Conservation (phyloP, 1,140 invertebrate genomes). For the Euwallacea fornicatus region DNA sequence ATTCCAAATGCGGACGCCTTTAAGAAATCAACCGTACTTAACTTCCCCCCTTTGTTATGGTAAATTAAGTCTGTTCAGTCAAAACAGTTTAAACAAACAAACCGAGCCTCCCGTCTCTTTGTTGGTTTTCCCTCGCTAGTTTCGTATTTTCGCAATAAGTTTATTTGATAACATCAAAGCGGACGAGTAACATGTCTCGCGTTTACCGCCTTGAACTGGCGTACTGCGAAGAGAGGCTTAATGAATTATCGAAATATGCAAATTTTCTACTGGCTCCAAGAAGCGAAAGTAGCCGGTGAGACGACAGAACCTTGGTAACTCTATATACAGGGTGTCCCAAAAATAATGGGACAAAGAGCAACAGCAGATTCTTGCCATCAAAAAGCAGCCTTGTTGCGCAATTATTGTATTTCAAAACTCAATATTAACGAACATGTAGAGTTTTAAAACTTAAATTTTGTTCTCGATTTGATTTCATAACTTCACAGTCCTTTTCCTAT, state of each 20-base stretch:
- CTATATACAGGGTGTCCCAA: too few species aligned
- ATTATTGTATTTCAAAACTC: too few species aligned
- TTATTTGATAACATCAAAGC: conserved; percentile 16
- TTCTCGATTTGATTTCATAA: too few species aligned
- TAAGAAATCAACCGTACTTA: conserved; percentile 28
- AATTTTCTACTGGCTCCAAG: neutral
- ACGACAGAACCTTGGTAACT: too few species aligned
- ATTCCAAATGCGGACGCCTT: conserved; percentile 14
- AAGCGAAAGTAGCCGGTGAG: too few species aligned
- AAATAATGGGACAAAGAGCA: too few species aligned
- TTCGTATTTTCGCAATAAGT: conserved; percentile 13
- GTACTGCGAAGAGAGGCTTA: neutral
- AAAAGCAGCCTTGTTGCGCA: too few species aligned
- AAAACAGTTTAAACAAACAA: conserved; percentile 24
- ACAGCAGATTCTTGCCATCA: too few species aligned
- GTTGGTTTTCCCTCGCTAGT: conserved; percentile 8
- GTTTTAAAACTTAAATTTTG: too few species aligned
- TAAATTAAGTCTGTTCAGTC: conserved; percentile 25
- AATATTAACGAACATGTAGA: too few species aligned
- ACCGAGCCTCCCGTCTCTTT: neutral
- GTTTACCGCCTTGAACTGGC: neutral
- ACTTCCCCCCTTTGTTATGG: conserved; percentile 22
- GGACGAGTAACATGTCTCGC: neutral
- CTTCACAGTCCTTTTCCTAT: too few species aligned
- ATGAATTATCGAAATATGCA: conserved; percentile 2